Percentiles rank a stretch among this genome's conserved stretches.
phyloP scores from a whole-genome alignment of 1,140 invertebrate genomes.

The Littorina saxatilis region DNA sequence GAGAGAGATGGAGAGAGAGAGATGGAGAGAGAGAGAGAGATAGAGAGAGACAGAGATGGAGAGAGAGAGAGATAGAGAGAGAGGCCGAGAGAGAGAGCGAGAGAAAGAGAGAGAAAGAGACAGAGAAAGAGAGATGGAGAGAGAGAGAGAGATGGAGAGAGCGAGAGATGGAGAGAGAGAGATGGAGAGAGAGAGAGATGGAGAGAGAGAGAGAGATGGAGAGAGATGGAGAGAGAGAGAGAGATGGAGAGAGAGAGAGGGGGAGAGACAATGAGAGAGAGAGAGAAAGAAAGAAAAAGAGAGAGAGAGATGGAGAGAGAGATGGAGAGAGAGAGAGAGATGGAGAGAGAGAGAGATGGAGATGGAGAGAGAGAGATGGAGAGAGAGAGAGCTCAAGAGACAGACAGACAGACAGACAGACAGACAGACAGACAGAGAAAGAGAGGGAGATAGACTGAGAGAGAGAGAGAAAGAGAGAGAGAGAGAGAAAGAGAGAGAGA shows the following conservation, averaged over 20 bases:
- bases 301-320: slow-evolving; percentile 7
- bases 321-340: slow-evolving; percentile 3
- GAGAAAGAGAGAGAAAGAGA: background rate
- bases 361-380: background rate
- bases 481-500: no score
- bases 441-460: no score
- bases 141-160: background rate
- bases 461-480: no score
- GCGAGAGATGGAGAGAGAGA: background rate
- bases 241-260: background rate
- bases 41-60: no score
- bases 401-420: no score
- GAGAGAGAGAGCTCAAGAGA: background rate
- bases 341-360: slow-evolving; percentile 3
- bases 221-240: slow-evolving; percentile 4
- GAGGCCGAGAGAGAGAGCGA: background rate
- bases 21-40: no score
- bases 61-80: no score
- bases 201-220: slow-evolving; percentile 1
- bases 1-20: no score
- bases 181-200: slow-evolving; percentile 4
- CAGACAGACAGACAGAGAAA: no score
- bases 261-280: background rate
- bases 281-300: background rate
- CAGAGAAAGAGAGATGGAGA: no score